A percentile compares a stretch with the other conserved stretches of the same genome.
Evolutionary conservation across 2,797 vertebrate genomes (phyloP).

Genomic region (Labroides dimidiatus): DNA sequence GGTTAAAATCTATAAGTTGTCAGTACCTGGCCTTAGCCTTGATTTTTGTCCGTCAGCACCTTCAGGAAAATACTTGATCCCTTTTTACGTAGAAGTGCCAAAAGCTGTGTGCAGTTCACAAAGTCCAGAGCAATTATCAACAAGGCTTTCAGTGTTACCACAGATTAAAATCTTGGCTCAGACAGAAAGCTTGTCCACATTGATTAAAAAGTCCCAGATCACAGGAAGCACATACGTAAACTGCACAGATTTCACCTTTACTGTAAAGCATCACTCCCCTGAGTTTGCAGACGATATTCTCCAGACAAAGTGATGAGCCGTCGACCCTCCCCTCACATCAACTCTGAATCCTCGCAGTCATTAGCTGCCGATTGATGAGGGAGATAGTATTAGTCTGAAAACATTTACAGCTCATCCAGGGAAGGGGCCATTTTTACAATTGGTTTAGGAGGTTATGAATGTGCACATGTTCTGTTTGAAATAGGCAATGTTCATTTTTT

Average conservation of each 20-base stretch:
- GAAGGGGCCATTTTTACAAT: slow-evolving; percentile 83
- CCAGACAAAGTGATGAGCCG: slow-evolving; percentile 68
- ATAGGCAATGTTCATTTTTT: slow-evolving; percentile 82
- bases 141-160: neutral
- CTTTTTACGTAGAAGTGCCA: neutral
- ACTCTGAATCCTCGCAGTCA: slow-evolving; percentile 78
- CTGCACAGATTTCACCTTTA: slow-evolving; percentile 44
- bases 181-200: slow-evolving; percentile 22
- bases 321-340: slow-evolving; percentile 73
- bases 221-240: slow-evolving; percentile 30
- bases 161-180: slow-evolving; percentile 14
- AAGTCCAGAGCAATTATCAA: neutral
- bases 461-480: slow-evolving; percentile 79
- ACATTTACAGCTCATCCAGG: slow-evolving; percentile 81
- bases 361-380: slow-evolving; percentile 85
- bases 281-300: slow-evolving; percentile 55
- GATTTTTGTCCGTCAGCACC: no score
- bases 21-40: no score
- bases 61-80: no score
- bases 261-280: slow-evolving; percentile 42
- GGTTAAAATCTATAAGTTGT: no score
- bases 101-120: slow-evolving; percentile 14
- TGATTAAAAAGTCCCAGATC: slow-evolving; percentile 18
- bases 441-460: slow-evolving; percentile 83
- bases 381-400: slow-evolving; percentile 78